Conservation (phyloP, 1,140 invertebrate genomes). For the Caenorhabditis inopinata region DNA sequence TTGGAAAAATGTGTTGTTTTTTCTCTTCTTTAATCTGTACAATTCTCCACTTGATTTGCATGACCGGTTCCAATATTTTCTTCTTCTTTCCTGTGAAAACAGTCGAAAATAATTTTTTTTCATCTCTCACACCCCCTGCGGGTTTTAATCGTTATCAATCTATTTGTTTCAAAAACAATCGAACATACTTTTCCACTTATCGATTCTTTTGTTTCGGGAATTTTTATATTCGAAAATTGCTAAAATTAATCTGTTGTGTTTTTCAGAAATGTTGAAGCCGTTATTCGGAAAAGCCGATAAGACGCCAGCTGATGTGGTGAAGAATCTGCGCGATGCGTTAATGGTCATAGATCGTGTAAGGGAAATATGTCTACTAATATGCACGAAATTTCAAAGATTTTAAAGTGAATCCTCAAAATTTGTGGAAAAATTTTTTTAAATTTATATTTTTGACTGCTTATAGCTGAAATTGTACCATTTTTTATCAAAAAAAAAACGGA, state of each 20-base stretch:
- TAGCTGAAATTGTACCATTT: too few relatives aligned
- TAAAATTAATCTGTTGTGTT: too few relatives aligned
- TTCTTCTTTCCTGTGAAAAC: background rate
- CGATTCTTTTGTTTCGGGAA: background rate
- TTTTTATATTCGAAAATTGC: too few relatives aligned
- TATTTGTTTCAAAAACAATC: constrained; percentile 18
- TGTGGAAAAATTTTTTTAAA: too few relatives aligned
- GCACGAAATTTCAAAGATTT: too few relatives aligned
- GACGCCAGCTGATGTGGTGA: constrained; percentile 87
- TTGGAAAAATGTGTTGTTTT: background rate
- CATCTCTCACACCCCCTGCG: background rate
- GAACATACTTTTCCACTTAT: background rate
- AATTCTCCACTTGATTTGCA: background rate
- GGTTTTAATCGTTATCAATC: background rate
- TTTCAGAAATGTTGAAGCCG: constrained; percentile 72
- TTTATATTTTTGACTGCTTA: too few relatives aligned
- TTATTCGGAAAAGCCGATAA: constrained; percentile 95
- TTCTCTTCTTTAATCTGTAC: background rate
- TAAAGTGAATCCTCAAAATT: too few relatives aligned
- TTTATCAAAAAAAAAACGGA: too few relatives aligned
- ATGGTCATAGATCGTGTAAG: constrained; percentile 78
- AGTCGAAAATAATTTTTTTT: background rate
- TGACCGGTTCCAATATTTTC: background rate
- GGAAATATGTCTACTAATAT: too few relatives aligned
- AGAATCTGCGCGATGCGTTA: constrained; percentile 89